Base-by-base conservation (phyloP, 2,888 invertebrate species). In the Incurvaria masculella region DNA sequence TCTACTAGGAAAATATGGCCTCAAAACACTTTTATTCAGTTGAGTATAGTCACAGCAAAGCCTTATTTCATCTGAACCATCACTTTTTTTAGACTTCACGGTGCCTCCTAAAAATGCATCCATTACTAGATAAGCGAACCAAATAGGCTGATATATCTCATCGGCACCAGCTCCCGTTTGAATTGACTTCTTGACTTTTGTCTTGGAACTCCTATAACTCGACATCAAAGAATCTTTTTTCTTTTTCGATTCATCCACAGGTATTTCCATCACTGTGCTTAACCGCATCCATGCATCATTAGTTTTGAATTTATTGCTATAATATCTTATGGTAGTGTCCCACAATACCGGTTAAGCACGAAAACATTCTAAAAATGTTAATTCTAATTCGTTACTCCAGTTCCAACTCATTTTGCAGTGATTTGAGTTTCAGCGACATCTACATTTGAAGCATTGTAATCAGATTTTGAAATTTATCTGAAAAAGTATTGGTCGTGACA, bases 151-250 rank as follows among this genome's bases (percentile, higher is more conserved):
- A 20, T 48, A 44, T 26, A 45, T 26, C 8, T 44, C 48, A 27
- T 44, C 44, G 45, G 38, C 45, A 42, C 49, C 45, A 17, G 49
- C 49, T 48, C 46, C 46, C 42, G 49, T 46, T 19, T 46, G 45
- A 43, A 40, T 40, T 38, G 49, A 49, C 42, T 46, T 45, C 42
- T 49, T 49, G n/a, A 49, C 49, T 45, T 49, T 49, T 38, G 42
- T 46, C 42, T 49, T 48, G 38, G 44, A 48, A 38, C 45, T 21
- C 41, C 49, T 45, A 45, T 49, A 49, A 42, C 49, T 49, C 27
- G 49, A 23, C n/a, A 49, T 41, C 45, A 49, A 49, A 43, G 45
- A 49, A 18, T 41, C 41, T 49, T 42, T 49, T 49, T 49, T 49
- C 20, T 42, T 49, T 45, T 49, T 49, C 42, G 40, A 49, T 3